Percentiles rank a stretch among this genome's conserved stretches.
Evolutionary conservation across 92 coral and sea anemone species (phyloP).

Genomic region (Zoanthus sansibaricus): DNA sequence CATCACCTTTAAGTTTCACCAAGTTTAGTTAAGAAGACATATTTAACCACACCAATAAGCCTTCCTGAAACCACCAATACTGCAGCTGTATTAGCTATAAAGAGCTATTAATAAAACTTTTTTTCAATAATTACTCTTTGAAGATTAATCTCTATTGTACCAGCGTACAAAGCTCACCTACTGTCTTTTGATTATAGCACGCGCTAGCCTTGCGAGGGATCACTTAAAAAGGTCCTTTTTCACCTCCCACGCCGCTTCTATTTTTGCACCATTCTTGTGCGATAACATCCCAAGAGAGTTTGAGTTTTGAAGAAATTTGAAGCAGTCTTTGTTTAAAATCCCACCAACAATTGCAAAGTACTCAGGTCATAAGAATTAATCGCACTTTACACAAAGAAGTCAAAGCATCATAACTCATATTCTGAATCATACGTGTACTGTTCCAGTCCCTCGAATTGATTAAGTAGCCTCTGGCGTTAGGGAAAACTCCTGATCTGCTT

Average conservation of each 20-base stretch:
- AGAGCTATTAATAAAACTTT: background rate
- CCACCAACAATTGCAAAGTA: no score
- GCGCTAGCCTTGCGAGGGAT: slow-evolving; percentile 24
- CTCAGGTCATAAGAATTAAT: background rate
- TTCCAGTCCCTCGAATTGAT: background rate
- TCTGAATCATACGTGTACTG: background rate
- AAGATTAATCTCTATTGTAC: background rate
- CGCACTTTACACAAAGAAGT: background rate
- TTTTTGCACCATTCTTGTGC: background rate
- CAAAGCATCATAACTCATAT: background rate
- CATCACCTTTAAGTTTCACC: no score
- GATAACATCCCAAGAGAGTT: background rate
- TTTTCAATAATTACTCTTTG: background rate
- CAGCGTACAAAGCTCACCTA: background rate
- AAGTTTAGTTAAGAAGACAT: no score
- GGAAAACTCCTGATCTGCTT: background rate
- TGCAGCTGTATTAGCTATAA: background rate
- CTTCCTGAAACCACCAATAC: background rate
- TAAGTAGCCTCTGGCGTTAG: background rate
- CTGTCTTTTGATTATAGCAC: slow-evolving; percentile 19
- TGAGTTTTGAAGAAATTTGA: background rate
- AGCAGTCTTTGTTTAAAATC: background rate
- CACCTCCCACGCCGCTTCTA: slow-evolving; percentile 22
- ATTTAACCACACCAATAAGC: background rate
- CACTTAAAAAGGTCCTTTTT: background rate